Conservation (phyloP, 1,140 invertebrate genomes). For the Papilio polyxenes region DNA sequence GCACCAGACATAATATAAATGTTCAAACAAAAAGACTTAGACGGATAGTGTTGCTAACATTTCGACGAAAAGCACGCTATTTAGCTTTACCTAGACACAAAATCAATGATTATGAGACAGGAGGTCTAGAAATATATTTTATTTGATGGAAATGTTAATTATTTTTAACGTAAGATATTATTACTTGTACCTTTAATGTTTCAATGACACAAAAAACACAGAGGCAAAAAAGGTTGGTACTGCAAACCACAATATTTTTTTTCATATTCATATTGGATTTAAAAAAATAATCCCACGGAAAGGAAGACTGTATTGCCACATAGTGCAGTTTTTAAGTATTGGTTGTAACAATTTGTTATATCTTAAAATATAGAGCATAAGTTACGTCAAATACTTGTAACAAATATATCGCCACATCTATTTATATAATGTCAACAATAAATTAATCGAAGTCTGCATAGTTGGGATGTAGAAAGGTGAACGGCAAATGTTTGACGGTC, state of each 20-base stretch:
- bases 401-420: conserved; percentile 26
- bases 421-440: conserved; percentile 29
- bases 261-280: too few relatives aligned
- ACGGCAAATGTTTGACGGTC: conserved; percentile 34
- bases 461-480: conserved; percentile 32
- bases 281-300: too few relatives aligned
- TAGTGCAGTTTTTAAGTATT: too few relatives aligned
- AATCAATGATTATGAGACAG: not conserved
- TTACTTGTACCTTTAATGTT: too few relatives aligned
- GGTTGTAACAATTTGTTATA: not conserved
- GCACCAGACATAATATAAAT: conserved; percentile 2
- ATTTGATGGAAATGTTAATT: too few relatives aligned
- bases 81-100: not conserved
- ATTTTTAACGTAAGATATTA: too few relatives aligned
- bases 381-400: not conserved
- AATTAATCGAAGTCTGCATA: conserved; percentile 8
- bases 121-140: too few relatives aligned
- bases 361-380: not conserved
- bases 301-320: not conserved
- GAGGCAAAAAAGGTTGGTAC: too few relatives aligned
- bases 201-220: too few relatives aligned
- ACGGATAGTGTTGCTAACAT: not conserved
- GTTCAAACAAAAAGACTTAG: conserved; percentile 8
- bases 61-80: not conserved
- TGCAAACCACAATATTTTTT: too few relatives aligned